These are phyloP conservation scores for Bolborhynchus lineola DNA, from an alignment of 2,113 vertebrate species.

Conservation along the genomic window DNA sequence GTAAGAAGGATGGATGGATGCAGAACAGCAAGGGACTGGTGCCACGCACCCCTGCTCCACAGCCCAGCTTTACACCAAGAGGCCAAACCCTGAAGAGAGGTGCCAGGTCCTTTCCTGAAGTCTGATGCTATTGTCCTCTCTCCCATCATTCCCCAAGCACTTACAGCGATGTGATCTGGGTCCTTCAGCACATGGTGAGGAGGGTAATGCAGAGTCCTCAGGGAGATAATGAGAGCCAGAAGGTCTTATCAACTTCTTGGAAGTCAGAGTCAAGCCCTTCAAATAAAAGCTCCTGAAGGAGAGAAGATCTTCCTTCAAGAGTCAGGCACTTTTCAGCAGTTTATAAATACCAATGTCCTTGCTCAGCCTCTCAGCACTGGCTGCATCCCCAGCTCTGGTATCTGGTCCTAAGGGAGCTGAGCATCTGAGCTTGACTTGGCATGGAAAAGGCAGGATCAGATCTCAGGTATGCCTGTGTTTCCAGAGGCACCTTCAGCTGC, in stretches of 20 bases:
- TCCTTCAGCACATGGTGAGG: fast-evolving
- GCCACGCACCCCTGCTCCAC: not conserved
- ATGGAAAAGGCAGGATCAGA: not conserved
- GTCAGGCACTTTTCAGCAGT: not conserved
- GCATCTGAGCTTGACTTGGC: not conserved
- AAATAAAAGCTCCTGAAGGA: not conserved
- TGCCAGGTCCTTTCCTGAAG: not conserved
- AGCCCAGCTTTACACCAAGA: not conserved
- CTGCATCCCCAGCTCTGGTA: fast-evolving
- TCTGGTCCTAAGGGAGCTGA: not conserved
- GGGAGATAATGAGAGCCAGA: not conserved
- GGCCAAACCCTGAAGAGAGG: not conserved
- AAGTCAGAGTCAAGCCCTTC: slow-evolving; percentile 21
- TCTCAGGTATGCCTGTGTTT: not conserved
- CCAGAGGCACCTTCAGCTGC: not conserved
- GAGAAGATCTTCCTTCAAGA: slow-evolving; percentile 2
- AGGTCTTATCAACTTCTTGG: not conserved
- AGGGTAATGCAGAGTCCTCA: fast-evolving
- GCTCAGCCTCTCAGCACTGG: fast-evolving
- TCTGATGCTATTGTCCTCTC: not conserved
- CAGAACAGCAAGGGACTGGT: not conserved
- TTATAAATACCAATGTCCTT: not conserved
- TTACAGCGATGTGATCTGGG: fast-evolving
- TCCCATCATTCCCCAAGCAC: not conserved
- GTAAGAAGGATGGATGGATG: not conserved